A percentile compares a stretch with the other conserved stretches of the same genome.
These are phyloP conservation scores for Aphelocoma coerulescens DNA, from an alignment of 2,113 vertebrate species.

Conservation along the genomic window DNA sequence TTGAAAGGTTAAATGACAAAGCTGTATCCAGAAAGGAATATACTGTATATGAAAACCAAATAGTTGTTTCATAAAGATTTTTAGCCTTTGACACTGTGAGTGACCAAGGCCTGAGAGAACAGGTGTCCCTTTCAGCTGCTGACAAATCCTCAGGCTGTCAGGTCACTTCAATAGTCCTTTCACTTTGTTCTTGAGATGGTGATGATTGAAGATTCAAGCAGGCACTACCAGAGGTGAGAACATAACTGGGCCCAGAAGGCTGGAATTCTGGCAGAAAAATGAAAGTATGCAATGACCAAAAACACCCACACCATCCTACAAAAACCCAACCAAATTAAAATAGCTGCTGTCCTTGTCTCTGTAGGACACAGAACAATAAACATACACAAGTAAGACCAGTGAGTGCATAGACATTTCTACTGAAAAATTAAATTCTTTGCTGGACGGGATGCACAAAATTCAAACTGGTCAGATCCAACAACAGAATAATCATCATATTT, in stretches of 20 bases:
- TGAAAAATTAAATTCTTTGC: background rate
- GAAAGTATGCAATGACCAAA: background rate
- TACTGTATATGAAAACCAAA: background rate
- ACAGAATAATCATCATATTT: background rate
- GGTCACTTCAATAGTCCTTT: background rate
- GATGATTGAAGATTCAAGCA: background rate
- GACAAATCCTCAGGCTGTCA: background rate
- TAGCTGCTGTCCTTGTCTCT: background rate
- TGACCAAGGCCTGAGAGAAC: background rate
- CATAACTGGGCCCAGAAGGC: background rate
- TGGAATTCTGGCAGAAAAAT: background rate
- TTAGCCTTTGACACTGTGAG: background rate
- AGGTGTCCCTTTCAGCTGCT: background rate
- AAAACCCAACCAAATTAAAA: background rate
- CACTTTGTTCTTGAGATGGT: background rate
- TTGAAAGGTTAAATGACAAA: background rate
- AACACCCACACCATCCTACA: background rate
- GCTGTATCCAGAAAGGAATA: background rate
- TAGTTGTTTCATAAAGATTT: background rate
- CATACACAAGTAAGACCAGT: background rate
- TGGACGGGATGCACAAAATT: background rate
- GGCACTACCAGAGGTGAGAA: background rate
- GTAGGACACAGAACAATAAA: background rate
- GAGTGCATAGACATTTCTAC: background rate
- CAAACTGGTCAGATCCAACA: background rate